Conservation (phyloP, 2,113 vertebrate species). For the Gopherus evgoodei region DNA sequence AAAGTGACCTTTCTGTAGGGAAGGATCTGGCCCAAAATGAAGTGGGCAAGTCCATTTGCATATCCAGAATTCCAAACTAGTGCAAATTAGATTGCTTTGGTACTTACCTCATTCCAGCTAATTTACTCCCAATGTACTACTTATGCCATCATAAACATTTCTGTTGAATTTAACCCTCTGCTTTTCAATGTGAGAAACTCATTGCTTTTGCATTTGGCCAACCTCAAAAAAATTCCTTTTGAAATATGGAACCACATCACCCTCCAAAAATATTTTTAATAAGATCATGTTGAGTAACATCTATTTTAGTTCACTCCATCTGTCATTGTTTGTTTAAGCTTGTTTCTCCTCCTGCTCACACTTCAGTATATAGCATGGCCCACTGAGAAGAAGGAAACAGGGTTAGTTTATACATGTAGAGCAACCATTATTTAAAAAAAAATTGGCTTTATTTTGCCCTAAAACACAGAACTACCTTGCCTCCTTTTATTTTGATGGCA, state of each 20-base stretch:
- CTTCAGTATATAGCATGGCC: not conserved
- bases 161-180: not conserved
- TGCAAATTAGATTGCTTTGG: not conserved
- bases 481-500: not conserved
- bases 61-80: not conserved
- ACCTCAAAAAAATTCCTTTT: not conserved
- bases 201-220: not conserved
- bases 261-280: not conserved
- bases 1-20: not conserved
- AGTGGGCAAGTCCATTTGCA: not conserved
- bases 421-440: not conserved
- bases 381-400: not conserved
- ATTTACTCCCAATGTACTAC: not conserved
- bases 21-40: not conserved
- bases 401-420: not conserved
- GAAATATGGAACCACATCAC: not conserved
- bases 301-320: not conserved
- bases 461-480: not conserved
- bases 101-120: not conserved
- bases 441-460: not conserved
- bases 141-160: not conserved
- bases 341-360: not conserved
- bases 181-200: not conserved
- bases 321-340: not conserved
- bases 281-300: not conserved